Conservation (phyloP, 2,797 vertebrate species). For the Lophius americanus region DNA sequence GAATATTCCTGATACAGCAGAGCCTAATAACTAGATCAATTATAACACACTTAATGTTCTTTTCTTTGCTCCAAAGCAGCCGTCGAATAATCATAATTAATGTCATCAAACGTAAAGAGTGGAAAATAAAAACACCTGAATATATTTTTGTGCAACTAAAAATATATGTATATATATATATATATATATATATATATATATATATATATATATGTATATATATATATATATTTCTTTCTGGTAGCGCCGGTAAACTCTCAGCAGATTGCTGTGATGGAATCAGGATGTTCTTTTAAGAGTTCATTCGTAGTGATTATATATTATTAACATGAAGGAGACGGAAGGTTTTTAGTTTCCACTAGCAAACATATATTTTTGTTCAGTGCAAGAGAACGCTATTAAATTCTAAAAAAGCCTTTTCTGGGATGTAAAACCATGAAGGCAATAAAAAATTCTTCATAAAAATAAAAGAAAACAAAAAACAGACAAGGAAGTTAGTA, state of each 20-base stretch:
- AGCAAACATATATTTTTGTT: constrained; percentile 4
- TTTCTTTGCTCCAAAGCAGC: accelerated
- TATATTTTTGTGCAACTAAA: not conserved
- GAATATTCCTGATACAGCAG: not conserved
- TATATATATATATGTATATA: not conserved
- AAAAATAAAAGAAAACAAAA: no score
- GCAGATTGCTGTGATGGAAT: not conserved
- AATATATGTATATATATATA: no score
- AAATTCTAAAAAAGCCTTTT: constrained; percentile 1
- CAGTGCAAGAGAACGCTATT: not conserved
- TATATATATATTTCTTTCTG: not conserved
- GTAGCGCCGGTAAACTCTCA: not conserved
- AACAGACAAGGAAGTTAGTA: no score
- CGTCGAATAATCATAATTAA: no score
- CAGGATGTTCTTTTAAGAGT: not conserved
- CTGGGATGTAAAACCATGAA: constrained; percentile 16
- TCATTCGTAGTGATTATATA: not conserved
- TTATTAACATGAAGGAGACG: no score
- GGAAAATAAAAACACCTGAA: constrained; percentile 1
- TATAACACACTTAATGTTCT: not conserved
- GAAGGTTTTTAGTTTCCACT: no score
- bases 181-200: not conserved
- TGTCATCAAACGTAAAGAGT: no score
- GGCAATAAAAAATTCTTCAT: no score
- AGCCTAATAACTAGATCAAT: not conserved